Evolutionary conservation across 2,797 vertebrate genomes (phyloP).

Genomic region (Bradypodion ventrale): DNA sequence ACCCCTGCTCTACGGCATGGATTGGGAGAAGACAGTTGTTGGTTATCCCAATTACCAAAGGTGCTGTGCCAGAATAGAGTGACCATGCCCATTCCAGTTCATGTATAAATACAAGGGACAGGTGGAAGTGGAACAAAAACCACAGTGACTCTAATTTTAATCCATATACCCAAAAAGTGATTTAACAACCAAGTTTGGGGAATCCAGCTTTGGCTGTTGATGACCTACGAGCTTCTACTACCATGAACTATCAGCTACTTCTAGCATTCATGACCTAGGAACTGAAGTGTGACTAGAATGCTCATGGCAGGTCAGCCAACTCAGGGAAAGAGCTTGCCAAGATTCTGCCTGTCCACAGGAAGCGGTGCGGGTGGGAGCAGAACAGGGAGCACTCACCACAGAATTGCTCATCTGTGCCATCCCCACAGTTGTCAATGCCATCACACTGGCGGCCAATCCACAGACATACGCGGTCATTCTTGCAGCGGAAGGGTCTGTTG

Average conservation of each 20-base stretch:
- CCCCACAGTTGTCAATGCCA: constrained; percentile 90
- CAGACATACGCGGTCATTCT: constrained; percentile 91
- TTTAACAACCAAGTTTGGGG: background rate
- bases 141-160: background rate
- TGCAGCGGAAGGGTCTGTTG: constrained; percentile 90
- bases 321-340: background rate
- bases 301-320: too few species aligned
- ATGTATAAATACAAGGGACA: background rate
- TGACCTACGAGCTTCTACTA: background rate
- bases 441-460: constrained; percentile 88
- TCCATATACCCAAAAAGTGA: background rate
- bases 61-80: background rate
- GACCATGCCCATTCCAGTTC: background rate
- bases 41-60: too few species aligned
- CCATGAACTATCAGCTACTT: too few species aligned
- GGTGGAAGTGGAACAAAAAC: background rate
- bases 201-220: background rate
- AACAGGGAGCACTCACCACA: constrained; percentile 82
- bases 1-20: too few species aligned
- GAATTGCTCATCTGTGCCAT: constrained; percentile 89
- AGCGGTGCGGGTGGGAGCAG: fast-evolving
- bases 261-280: background rate
- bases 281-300: too few species aligned
- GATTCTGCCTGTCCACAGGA: background rate
- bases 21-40: background rate